Evolutionary conservation across 2,888 invertebrate genomes (phyloP), one percentile per base, ranked within the genome.

Genomic region (Cerastoderma edule): DNA sequence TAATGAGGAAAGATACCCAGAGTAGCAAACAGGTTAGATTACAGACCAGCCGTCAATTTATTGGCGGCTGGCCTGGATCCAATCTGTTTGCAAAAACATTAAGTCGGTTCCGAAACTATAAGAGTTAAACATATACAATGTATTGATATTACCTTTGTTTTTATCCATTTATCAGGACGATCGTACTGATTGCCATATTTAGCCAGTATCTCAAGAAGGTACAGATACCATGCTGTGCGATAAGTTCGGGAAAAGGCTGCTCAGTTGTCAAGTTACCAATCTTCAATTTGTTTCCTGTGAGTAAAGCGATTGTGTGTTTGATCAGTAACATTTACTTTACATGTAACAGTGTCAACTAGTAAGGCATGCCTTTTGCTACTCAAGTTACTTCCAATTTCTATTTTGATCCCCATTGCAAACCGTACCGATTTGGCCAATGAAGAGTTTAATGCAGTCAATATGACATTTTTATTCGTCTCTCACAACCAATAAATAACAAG

Each of bases 121-220:
- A n/a, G n/a, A 53, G 24, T n/a, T 53, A 16, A n/a, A 10, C 6
- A n/a, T 10, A 53, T 53, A 53, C 6, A n/a, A 53, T n/a, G 10
- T 53, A 39, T 8, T 53, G 22, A 16, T 10, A 53, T 53, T n/a
- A 8, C n/a, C 57, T 33, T 33, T 33, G 30, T 32, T 33, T 30
- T n/a, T 2, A 1, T 63, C 5, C 3, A 63, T 53, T 56, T 91
- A 93, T 30, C 93, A 95, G 95, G 84, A 97, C 96, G 0, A 95
- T 96, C 74, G 93, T 94, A 0, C 94, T 96, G 93, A 93, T 97
- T 86, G 95, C 96, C 0, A 90, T 96, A 67, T 96, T 96, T 92
- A 96, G 96, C 0, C 96, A 97, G 93, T 95, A 96, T 86, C 94
- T 88, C 27, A 77, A 81, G 67, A 94, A 95, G 27, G 65, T 89